phyloP scores from a whole-genome alignment of 2,888 invertebrate genomes.

The Megamerina dolium region DNA sequence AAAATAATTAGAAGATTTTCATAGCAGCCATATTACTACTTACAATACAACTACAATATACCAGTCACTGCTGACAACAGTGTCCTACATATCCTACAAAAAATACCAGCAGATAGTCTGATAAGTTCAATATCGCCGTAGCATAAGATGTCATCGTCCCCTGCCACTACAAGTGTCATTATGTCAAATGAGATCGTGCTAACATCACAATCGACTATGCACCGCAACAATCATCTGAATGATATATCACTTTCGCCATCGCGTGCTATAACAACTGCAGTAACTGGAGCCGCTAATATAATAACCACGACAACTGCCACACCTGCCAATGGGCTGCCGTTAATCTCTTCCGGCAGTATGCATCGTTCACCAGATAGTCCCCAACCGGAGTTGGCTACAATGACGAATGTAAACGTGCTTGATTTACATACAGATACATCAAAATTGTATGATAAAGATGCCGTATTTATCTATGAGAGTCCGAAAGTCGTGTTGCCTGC shows the following conservation, averaged over 20 bases:
- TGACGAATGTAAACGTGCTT: slow-evolving; percentile 81
- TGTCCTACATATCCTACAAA: no score
- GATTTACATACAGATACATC: slow-evolving; percentile 54
- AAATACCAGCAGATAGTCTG: neutral
- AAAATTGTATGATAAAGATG: slow-evolving; percentile 48
- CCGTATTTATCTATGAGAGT: slow-evolving; percentile 47
- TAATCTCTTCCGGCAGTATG: slow-evolving; percentile 40
- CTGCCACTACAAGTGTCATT: slow-evolving; percentile 42
- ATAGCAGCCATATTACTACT: slow-evolving; percentile 13
- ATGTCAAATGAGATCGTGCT: slow-evolving; percentile 43
- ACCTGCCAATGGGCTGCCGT: slow-evolving; percentile 40
- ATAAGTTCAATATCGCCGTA: slow-evolving; percentile 1
- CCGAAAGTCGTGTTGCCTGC: slow-evolving; percentile 43
- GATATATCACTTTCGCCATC: slow-evolving; percentile 21
- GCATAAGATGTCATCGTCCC: slow-evolving; percentile 38
- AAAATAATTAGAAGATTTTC: slow-evolving; percentile 9
- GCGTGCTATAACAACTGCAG: slow-evolving; percentile 15
- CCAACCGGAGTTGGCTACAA: slow-evolving; percentile 74
- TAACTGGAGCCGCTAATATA: slow-evolving; percentile 27
- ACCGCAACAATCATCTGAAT: slow-evolving; percentile 20
- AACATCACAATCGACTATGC: slow-evolving; percentile 27
- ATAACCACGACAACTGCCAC: slow-evolving; percentile 33
- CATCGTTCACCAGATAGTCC: slow-evolving; percentile 56
- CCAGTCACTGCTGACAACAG: no score
- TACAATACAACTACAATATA: no score